phyloP scores from a whole-genome alignment of 2,797 vertebrate genomes.

The Hippocampus kuda region DNA sequence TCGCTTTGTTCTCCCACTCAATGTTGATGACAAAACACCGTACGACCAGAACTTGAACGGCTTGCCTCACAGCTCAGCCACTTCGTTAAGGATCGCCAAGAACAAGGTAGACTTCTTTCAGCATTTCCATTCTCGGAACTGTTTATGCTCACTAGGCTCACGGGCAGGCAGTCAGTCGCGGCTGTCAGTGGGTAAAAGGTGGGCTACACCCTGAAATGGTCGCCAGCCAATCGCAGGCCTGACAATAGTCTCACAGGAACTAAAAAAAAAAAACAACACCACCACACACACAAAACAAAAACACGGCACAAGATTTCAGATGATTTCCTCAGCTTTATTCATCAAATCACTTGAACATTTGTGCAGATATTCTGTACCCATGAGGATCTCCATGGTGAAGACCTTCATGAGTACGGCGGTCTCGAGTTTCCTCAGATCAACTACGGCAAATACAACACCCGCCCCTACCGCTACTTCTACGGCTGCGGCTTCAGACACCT shows the following conservation, averaged over 20 bases:
- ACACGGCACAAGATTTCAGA: neutral
- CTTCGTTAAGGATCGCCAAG: constrained; percentile 57
- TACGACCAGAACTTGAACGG: constrained; percentile 68
- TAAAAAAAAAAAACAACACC: neutral
- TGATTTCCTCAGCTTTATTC: neutral
- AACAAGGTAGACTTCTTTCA: constrained; percentile 39
- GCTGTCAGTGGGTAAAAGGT: too few species aligned
- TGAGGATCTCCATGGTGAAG: constrained; percentile 74
- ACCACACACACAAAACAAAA: neutral
- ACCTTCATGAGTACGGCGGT: constrained; percentile 72
- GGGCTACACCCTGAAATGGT: too few species aligned
- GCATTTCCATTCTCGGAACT: neutral
- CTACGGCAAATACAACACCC: constrained; percentile 70
- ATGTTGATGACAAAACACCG: constrained; percentile 47
- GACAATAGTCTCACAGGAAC: neutral
- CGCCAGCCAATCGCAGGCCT: too few species aligned
- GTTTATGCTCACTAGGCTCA: too few species aligned
- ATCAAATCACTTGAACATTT: neutral
- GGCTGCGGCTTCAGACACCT: constrained; percentile 83
- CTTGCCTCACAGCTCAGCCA: constrained; percentile 57
- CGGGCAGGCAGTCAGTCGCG: too few species aligned
- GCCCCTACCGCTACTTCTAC: constrained; percentile 79
- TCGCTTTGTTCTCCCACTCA: constrained; percentile 82
- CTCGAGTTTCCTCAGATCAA: constrained; percentile 89
- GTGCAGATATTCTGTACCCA: constrained; percentile 76